Conservation (phyloP, 2,888 invertebrate genomes). For the Listrodromus nycthemerus region DNA sequence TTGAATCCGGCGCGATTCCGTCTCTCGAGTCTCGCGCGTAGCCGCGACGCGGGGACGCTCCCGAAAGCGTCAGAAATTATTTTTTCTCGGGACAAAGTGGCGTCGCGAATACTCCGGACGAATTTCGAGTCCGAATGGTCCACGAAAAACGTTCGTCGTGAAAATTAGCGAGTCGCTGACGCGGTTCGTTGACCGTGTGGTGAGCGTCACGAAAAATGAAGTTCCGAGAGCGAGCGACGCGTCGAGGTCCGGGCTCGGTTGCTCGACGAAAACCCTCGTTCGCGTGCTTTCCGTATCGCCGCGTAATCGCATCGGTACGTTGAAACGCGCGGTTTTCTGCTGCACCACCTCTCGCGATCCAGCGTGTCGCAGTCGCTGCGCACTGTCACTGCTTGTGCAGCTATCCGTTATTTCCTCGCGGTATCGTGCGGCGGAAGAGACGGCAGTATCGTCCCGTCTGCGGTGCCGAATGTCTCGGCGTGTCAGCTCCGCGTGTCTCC, state of each 20-base stretch:
- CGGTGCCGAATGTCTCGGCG: constrained; percentile 67
- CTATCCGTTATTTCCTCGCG: constrained; percentile 52
- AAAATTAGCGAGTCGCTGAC: constrained; percentile 55
- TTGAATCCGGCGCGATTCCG: background rate
- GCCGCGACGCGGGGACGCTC: background rate
- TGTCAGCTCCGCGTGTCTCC: constrained; percentile 28
- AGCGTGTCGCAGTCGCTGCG: constrained; percentile 14
- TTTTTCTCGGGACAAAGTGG: background rate
- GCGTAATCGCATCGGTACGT: constrained; percentile 5
- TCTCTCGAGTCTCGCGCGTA: constrained; percentile 8
- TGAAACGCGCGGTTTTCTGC: background rate
- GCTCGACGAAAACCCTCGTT: no score
- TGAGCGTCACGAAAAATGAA: constrained; percentile 26
- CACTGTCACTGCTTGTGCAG: constrained; percentile 20
- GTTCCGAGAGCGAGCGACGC: constrained; percentile 44
- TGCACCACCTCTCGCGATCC: constrained; percentile 12
- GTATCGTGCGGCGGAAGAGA: constrained; percentile 54
- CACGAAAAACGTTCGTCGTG: constrained; percentile 58
- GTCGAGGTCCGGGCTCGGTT: constrained; percentile 37
- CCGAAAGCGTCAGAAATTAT: no score
- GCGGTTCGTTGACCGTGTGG: constrained; percentile 62
- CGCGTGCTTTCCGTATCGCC: background rate
- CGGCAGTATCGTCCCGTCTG: constrained; percentile 72
- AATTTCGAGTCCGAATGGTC: constrained; percentile 18
- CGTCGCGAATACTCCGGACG: constrained; percentile 15